Evolutionary conservation across 2,888 invertebrate genomes (phyloP).

Genomic region (Pomacea canaliculata): DNA sequence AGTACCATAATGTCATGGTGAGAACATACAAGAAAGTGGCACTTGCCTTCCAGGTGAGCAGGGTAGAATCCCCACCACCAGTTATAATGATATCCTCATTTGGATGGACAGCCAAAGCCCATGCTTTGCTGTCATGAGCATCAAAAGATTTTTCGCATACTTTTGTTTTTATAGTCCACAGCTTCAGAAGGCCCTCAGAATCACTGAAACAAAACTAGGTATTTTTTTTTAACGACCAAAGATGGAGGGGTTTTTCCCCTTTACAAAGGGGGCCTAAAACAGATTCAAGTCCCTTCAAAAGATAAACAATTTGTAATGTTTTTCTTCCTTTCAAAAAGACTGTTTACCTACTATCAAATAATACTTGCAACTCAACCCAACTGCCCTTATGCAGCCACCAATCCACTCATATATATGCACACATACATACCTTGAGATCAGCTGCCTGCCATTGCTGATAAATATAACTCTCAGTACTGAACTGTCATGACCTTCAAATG

Average conservation of each 20-base stretch:
- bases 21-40: not conserved
- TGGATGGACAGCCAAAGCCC: slow-evolving; percentile 73
- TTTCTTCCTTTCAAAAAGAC: no score
- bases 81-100: slow-evolving; percentile 81
- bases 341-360: no score
- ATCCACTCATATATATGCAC: no score
- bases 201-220: slow-evolving; percentile 72
- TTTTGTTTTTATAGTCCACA: slow-evolving; percentile 92
- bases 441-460: slow-evolving; percentile 86
- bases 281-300: no score
- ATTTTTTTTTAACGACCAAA: not conserved
- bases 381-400: no score
- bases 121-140: slow-evolving; percentile 84
- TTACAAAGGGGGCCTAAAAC: no score
- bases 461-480: slow-evolving; percentile 88
- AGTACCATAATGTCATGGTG: no score
- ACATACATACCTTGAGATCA: slow-evolving; percentile 76
- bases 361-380: no score
- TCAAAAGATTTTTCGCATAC: slow-evolving; percentile 89
- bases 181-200: slow-evolving; percentile 91
- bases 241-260: no score
- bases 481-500: slow-evolving; percentile 90
- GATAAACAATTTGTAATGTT: no score
- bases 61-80: slow-evolving; percentile 88
- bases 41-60: slow-evolving; percentile 82